Evolutionary conservation across 1,140 invertebrate genomes (phyloP).

Genomic region (Drosophila neocordata): DNA sequence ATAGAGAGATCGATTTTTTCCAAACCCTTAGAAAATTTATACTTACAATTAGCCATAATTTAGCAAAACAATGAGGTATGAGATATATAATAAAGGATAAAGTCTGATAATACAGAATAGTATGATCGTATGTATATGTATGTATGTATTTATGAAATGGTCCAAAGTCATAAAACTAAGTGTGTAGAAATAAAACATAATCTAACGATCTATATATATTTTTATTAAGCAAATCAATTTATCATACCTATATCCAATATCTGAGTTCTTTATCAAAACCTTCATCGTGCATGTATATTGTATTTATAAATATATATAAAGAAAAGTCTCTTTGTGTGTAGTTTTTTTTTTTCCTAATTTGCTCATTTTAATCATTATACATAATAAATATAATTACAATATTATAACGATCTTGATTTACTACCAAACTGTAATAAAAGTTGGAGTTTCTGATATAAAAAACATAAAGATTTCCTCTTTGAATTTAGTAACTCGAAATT

Average conservation of each 20-base stretch:
- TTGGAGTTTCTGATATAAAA: neutral
- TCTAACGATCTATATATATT: conserved; percentile 32
- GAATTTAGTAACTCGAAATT: too few relatives aligned
- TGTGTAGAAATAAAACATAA: conserved; percentile 39
- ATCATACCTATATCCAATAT: neutral
- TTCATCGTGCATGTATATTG: neutral
- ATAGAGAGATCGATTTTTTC: conserved; percentile 60
- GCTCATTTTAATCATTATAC: neutral
- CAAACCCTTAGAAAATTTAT: conserved; percentile 39
- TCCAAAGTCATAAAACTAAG: conserved; percentile 66
- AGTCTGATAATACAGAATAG: conserved; percentile 54
- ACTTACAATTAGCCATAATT: conserved; percentile 12
- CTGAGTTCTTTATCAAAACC: neutral
- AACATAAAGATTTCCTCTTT: neutral
- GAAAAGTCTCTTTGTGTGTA: neutral
- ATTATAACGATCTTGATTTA: neutral
- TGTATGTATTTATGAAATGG: conserved; percentile 24
- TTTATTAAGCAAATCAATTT: conserved; percentile 18
- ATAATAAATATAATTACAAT: neutral
- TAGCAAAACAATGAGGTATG: conserved; percentile 18
- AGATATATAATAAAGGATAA: conserved; percentile 41
- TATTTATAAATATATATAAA: neutral
- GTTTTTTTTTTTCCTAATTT: neutral
- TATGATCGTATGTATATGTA: neutral
- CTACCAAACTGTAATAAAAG: neutral